phyloP scores from a whole-genome alignment of 2,888 invertebrate species.

The Drosophila monieri region DNA sequence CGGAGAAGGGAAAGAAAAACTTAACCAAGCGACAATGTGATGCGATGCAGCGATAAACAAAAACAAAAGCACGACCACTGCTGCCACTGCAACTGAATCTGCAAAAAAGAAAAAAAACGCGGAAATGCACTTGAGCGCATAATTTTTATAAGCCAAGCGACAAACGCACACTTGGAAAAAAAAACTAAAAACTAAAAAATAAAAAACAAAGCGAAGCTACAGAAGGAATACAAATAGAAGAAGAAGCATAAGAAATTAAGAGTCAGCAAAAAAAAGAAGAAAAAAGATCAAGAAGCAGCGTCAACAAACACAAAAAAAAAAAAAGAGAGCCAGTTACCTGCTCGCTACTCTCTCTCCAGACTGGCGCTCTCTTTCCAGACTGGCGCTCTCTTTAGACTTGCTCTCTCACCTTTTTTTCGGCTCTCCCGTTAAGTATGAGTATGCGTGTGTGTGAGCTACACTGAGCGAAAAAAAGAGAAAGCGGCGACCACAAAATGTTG shows the following conservation, averaged over 20 bases:
- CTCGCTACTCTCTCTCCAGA: conserved; percentile 11
- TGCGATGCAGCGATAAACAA: conserved; percentile 57
- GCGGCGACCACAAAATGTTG: conserved; percentile 64
- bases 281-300: conserved; percentile 5
- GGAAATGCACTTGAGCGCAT: conserved; percentile 78
- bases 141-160: conserved; percentile 70
- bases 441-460: conserved; percentile 39
- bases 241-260: conserved; percentile 53
- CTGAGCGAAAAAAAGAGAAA: conserved; percentile 42
- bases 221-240: conserved; percentile 21
- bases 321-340: not conserved
- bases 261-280: conserved; percentile 18
- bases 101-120: conserved; percentile 52
- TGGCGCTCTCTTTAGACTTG: conserved; percentile 23
- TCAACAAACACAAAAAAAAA: not conserved
- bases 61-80: conserved; percentile 31
- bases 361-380: conserved; percentile 37
- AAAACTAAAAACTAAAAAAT: conserved; percentile 5
- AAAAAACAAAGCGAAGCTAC: conserved; percentile 37
- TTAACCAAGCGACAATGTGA: conserved; percentile 57
- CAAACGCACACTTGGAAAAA: conserved; percentile 34
- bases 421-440: not conserved
- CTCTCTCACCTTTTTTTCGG: conserved; percentile 21
- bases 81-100: conserved; percentile 55
- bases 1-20: conserved; percentile 16